Conservation (phyloP, 2,888 invertebrate genomes). For the Trachelus troglodyta region DNA sequence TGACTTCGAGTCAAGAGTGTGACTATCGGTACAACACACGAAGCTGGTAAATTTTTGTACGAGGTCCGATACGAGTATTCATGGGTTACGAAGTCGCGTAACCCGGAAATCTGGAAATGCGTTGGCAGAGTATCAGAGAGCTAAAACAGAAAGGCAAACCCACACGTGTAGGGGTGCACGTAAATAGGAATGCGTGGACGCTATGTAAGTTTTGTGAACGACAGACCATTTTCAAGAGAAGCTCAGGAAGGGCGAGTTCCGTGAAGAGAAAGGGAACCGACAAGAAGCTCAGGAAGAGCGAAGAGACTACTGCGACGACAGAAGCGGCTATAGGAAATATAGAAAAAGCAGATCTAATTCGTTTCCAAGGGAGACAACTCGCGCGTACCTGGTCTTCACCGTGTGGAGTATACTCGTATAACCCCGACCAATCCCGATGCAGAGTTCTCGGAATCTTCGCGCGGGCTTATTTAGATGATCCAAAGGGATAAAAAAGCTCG, state of each 20-base stretch:
- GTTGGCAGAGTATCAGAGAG: not conserved
- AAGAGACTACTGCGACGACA: not conserved
- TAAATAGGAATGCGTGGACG: not conserved
- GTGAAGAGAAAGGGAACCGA: not conserved
- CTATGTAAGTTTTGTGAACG: not conserved
- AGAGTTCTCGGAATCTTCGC: conserved; percentile 44
- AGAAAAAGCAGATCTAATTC: not conserved
- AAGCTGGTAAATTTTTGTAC: not conserved
- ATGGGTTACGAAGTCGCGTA: not conserved
- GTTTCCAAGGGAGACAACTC: not conserved
- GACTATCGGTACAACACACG: not conserved
- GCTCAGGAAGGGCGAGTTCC: not conserved
- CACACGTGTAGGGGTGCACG: not conserved
- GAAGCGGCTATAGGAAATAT: not conserved
- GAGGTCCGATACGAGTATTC: not conserved
- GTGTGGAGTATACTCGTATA: not conserved
- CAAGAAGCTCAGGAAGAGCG: not conserved
- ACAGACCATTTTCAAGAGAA: not conserved
- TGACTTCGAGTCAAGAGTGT: not conserved
- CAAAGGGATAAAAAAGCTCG: conserved; percentile 25
- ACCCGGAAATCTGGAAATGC: not conserved
- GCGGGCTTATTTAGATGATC: conserved; percentile 25
- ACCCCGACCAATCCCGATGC: conserved; percentile 18
- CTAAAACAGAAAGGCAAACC: not conserved
- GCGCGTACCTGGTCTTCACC: not conserved